Evolutionary conservation across 2,113 vertebrate genomes (phyloP), one percentile per base, ranked within the genome.

Genomic region (Microcebus jonahi): DNA sequence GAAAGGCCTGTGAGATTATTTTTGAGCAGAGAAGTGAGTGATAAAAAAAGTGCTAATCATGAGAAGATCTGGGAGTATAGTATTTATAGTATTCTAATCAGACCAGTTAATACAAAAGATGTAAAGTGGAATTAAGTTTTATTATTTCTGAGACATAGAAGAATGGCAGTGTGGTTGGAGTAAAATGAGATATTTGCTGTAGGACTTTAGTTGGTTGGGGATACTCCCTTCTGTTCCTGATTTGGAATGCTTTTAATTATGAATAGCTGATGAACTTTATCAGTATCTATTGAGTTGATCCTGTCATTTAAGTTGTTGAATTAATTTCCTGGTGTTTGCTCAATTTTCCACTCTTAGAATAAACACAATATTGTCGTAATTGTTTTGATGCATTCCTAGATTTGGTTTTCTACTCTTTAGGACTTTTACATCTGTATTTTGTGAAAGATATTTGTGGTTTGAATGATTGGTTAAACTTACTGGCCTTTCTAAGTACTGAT

Each of bases 381-480:
- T 63, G 93, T 88, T 82, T 70, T 27, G 45, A 45, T 76, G 48
- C 9, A 11, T 85, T 91, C 20, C 25, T 83, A 68, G 39, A 77
- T 92, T 91, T 83, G 39, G 25, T 88, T 88, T 86, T 90, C 29
- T 81, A 6, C 50, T 80, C 59, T 76, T 90, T 75, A 79, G 50
- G 9, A 25, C 42, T 73, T 91, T 73, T 75, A 65, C 12, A 29
- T 73, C 48, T 59, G 12, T 77, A 90, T 86, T 89, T 88, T 79
- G 34, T 90, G 50, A 86, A 73, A 48, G 29, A 57, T 90, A 29
- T 21, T 73, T 50, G 5, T 77, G 20, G 23, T 83, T 87, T 88
- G 25, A 82, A 67, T 73, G 9, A 80, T 79, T 84, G 84, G 57
- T 68, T 90, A 45, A 93, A 63, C 27, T 89, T 93, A 79, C n/a